phyloP scores from a whole-genome alignment of 1,140 invertebrate species.

The Orussus abietinus region DNA sequence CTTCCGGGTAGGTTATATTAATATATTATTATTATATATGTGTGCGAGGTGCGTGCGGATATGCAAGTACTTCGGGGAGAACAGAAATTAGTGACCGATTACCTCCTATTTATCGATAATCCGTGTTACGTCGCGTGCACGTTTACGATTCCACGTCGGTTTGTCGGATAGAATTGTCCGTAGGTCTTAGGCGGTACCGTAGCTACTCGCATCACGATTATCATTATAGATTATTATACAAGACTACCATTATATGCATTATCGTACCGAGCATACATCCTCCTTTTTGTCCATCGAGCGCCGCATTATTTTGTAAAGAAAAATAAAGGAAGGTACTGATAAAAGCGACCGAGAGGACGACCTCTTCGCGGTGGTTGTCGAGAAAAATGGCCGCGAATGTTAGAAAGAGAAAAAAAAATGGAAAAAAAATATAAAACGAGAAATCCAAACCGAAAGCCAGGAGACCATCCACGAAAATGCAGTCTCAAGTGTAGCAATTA shows the following conservation, averaged over 20 bases:
- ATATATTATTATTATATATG: background rate
- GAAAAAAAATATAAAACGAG: no score
- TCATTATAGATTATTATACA: conserved; percentile 18
- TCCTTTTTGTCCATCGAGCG: conserved; percentile 34
- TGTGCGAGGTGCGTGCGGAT: background rate
- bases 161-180: background rate
- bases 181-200: background rate
- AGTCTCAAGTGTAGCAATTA: no score
- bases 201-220: conserved; percentile 3
- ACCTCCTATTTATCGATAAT: background rate
- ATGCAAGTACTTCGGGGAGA: background rate
- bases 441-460: no score
- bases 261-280: conserved; percentile 10
- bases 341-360: no score
- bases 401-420: no score
- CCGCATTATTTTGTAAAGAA: conserved; percentile 45
- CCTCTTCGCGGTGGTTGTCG: no score
- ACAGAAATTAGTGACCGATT: background rate
- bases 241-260: conserved; percentile 24
- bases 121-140: no score
- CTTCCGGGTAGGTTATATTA: background rate
- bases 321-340: conserved; percentile 41
- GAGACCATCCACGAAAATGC: no score
- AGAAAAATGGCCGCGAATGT: no score
- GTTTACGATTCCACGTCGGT: conserved; percentile 1